Evolutionary conservation across 2,888 invertebrate genomes (phyloP), one percentile per base, ranked within the genome.

Genomic region (Homarus gammarus): DNA sequence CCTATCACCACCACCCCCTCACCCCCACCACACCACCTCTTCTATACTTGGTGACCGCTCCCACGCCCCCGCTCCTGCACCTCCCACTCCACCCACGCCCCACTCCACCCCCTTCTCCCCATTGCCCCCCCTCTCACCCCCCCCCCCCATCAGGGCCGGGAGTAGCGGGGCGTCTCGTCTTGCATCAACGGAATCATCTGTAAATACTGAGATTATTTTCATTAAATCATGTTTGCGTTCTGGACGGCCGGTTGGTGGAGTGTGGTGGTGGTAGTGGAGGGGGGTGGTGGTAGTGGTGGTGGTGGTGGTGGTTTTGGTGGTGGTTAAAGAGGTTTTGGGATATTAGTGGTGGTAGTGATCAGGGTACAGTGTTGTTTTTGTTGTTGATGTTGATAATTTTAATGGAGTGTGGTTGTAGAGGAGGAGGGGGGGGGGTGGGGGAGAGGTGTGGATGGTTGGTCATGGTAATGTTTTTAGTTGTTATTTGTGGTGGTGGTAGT

Each of bases 191-290:
- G 51, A 84, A 84, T 84, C 84, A 75, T 31, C 84, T 49, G 61
- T 84, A 84, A 84, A 73, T 38, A 84, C 61, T 38, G 73, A 56
- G 10, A 84, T 84, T 75, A 84, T 70, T 84, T 84, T 84, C 84
- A 84, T 84, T 84, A 75, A 84, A 84, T 84, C 84, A 84, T 49
- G 56, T 68, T 61, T 44, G 36, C 83, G 84, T 84, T 84, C 75
- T 73, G 73, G 84, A 56, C 38, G 40, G 49, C 51, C 36, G 51
- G 56, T 18, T 56, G 61, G 79, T 61, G 61, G 40, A 6, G 15
- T n/a, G 5, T n/a, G 27, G n/a, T 64, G 6, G 64, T n/a, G 10
- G 5, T 3, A 5, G 64, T n/a, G 5, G 27, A 0, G n/a, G 64
- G 64, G 1, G 27, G 5, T 64, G 27, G 27, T 64, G n/a, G 64